These are phyloP conservation scores for Phymastichus coffea DNA, from an alignment of 1,140 invertebrate species.

Conservation along the genomic window DNA sequence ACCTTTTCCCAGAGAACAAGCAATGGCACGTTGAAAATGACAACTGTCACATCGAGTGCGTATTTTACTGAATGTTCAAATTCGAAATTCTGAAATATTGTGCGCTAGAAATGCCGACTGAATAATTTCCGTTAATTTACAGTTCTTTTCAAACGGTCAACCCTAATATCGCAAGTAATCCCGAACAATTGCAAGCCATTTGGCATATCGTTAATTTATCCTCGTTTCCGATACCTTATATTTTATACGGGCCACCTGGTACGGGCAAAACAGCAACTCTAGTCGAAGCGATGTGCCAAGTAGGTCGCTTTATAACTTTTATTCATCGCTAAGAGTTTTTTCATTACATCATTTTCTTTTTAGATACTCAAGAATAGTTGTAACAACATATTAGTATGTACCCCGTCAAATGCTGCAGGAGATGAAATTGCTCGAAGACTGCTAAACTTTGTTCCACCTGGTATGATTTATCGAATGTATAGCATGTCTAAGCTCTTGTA, in stretches of 20 bases:
- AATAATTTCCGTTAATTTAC: background rate
- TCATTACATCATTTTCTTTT: no score
- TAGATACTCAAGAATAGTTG: no score
- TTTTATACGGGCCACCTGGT: conserved; percentile 78
- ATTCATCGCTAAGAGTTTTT: no score
- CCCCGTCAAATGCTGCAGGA: background rate
- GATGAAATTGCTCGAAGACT: background rate
- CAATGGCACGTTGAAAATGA: no score
- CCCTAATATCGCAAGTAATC: conserved; percentile 62
- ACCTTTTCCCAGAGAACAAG: background rate
- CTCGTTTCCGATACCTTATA: conserved; percentile 67
- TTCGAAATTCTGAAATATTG: no score
- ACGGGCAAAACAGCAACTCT: conserved; percentile 79
- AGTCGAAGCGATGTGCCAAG: conserved; percentile 70
- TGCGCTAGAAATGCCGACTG: background rate
- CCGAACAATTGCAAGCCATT: conserved; percentile 66
- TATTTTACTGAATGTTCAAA: no score
- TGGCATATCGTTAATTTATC: conserved; percentile 61
- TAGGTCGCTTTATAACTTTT: no score
- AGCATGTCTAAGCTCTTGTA: conserved; percentile 47
- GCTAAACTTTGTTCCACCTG: background rate
- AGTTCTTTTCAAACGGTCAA: background rate
- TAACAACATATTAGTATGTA: background rate
- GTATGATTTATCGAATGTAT: conserved; percentile 39
- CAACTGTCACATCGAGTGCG: no score